These are phyloP conservation scores for Urocynchramus pylzowi DNA, from an alignment of 2,113 vertebrate species.

Conservation along the genomic window DNA sequence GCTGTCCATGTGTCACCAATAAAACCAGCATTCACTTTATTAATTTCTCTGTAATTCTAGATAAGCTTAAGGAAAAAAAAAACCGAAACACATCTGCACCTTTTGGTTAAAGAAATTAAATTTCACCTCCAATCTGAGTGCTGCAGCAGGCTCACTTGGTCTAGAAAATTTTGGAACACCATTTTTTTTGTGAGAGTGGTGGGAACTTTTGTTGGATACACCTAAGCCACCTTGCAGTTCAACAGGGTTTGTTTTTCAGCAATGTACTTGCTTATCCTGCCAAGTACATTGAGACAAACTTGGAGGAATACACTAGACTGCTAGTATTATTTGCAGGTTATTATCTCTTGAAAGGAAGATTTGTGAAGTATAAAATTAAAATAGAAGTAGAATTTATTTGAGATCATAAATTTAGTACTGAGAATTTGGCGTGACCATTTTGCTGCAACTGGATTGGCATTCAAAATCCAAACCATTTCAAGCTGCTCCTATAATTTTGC, in stretches of 20 bases:
- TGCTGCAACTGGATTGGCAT: neutral
- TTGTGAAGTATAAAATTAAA: neutral
- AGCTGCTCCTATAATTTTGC: neutral
- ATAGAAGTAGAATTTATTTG: neutral
- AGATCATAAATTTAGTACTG: neutral
- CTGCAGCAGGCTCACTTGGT: neutral
- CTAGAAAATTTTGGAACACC: neutral
- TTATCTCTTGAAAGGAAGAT: neutral
- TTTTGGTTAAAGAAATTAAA: neutral
- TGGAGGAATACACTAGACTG: neutral
- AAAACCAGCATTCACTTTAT: neutral
- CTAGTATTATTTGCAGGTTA: neutral
- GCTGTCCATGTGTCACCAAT: fast-evolving
- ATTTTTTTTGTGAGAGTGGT: neutral
- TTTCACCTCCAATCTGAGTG: neutral
- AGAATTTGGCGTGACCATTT: neutral
- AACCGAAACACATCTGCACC: fast-evolving
- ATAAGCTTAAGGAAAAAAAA: neutral
- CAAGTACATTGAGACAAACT: neutral
- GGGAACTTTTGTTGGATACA: neutral
- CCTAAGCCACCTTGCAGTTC: neutral
- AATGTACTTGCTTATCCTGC: neutral
- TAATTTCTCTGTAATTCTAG: neutral
- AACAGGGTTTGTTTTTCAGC: neutral
- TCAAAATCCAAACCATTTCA: neutral